Base-by-base conservation (phyloP, 2,888 invertebrate species). In the Drosophila meridionalis region DNA sequence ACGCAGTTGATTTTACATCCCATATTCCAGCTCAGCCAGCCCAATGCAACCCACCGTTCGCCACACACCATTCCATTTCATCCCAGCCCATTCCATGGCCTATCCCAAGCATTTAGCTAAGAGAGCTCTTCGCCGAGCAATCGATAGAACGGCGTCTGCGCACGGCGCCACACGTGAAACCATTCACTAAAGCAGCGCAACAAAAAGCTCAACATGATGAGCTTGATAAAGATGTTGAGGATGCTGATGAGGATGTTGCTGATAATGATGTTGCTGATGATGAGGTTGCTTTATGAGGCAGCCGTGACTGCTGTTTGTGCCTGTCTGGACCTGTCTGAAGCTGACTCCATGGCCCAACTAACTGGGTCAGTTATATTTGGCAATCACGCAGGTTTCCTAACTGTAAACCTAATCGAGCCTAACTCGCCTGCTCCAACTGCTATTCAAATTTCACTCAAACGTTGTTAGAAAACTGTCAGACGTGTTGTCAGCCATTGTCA, bases 1-100 rank as follows among this genome's bases (percentile, higher is more conserved):
- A 88, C 86, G 86, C 86, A 87, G 88, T 87, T 83, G 83, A 83
- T 85, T 87, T 80, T 80, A 74, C 79, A 87, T 85, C 81, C 76
- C 69, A 62, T 60, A 34, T 72, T 66, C 67, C 63, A 67, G 65
- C 70, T 64, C 75, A 60, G 34, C 11, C 52, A 26, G 7, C 40
- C 38, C 55, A 28, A 28, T 28, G 9, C 45, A 11, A 38, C 26
- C 55, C 55, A 53, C 26, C 53, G 20, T 20, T 9, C 11, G 20
- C 52, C 52, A 20, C 9, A 34, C 3, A 8, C 53, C 52, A 55
- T 52, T 12, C 11, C 20, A 14, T 48, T 48, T n/a, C 48, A 48
- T 48, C 48, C 30, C 28, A 28, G 11, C 11, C 47, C 48, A 52
- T 52, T 34, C 77, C 87, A 80, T 87, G 83, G 70, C 87, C 87